These are phyloP conservation scores for Sinohyriopsis cumingii DNA, from an alignment of 2,888 invertebrate species.

Conservation along the genomic window DNA sequence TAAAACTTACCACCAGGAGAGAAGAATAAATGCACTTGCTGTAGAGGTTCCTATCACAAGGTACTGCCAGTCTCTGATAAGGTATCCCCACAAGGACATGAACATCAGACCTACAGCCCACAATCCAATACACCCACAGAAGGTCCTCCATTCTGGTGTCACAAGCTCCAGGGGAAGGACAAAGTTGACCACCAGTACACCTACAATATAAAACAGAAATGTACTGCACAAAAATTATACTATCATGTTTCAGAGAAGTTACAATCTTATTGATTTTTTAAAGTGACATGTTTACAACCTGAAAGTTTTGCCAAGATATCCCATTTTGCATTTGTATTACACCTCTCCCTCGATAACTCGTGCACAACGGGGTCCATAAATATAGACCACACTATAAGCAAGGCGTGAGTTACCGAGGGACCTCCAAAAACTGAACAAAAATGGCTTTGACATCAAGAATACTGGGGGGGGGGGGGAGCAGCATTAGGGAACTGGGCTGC, in stretches of 20 bases:
- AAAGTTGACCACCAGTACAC: slow-evolving; percentile 67
- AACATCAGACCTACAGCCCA: slow-evolving; percentile 68
- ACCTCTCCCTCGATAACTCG: too few relatives aligned
- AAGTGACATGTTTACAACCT: too few relatives aligned
- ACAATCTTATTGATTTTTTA: background rate
- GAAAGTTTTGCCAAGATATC: too few relatives aligned
- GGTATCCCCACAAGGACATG: slow-evolving; percentile 61
- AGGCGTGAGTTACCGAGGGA: too few relatives aligned
- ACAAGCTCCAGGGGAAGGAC: slow-evolving; percentile 69
- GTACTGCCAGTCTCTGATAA: slow-evolving; percentile 64
- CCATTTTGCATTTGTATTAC: too few relatives aligned
- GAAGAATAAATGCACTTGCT: slow-evolving; percentile 54
- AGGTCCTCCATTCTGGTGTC: slow-evolving; percentile 65
- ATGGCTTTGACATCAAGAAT: too few relatives aligned
- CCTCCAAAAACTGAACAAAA: too few relatives aligned
- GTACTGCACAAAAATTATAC: too few relatives aligned
- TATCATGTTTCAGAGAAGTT: background rate
- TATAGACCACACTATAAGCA: too few relatives aligned
- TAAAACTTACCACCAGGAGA: slow-evolving; percentile 62
- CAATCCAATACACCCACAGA: slow-evolving; percentile 68
- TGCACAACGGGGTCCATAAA: too few relatives aligned
- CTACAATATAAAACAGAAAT: slow-evolving; percentile 33
- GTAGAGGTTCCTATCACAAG: slow-evolving; percentile 58
- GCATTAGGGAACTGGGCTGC: too few relatives aligned
- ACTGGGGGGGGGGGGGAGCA: too few relatives aligned